Percentiles rank a stretch among this genome's conserved stretches.
phyloP scores from a whole-genome alignment of 2,113 vertebrate genomes.

The Stegostoma tigrinum region DNA sequence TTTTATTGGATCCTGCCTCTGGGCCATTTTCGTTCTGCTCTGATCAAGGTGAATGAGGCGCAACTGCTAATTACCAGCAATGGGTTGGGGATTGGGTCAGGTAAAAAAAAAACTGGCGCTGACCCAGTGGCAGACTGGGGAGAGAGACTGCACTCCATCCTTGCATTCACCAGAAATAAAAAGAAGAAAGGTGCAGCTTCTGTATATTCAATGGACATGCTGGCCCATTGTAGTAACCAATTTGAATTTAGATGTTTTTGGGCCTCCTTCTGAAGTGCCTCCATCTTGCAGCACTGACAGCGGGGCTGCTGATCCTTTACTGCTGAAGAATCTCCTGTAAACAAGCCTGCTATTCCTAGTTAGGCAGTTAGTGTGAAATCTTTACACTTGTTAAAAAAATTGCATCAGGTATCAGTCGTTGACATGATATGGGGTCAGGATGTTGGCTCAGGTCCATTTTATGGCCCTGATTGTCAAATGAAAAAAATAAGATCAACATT shows the following conservation, averaged over 20 bases:
- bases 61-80: not conserved
- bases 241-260: not conserved
- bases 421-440: not conserved
- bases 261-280: not conserved
- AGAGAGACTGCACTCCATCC: not conserved
- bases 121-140: too few relatives aligned
- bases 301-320: not conserved
- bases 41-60: not conserved
- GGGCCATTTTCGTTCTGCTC: not conserved
- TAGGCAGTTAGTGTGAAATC: not conserved
- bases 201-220: not conserved
- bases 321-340: not conserved
- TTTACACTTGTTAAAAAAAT: not conserved
- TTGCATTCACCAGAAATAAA: not conserved
- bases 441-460: not conserved
- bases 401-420: not conserved
- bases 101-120: not conserved
- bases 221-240: not conserved
- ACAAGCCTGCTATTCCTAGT: not conserved
- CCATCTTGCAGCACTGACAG: not conserved
- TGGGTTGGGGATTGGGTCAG: not conserved
- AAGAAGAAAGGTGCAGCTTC: not conserved
- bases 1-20: not conserved
- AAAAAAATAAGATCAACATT: not conserved
- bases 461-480: not conserved